Base-by-base conservation (phyloP, 2,888 invertebrate genomes). In the Agonopterix arenella region DNA sequence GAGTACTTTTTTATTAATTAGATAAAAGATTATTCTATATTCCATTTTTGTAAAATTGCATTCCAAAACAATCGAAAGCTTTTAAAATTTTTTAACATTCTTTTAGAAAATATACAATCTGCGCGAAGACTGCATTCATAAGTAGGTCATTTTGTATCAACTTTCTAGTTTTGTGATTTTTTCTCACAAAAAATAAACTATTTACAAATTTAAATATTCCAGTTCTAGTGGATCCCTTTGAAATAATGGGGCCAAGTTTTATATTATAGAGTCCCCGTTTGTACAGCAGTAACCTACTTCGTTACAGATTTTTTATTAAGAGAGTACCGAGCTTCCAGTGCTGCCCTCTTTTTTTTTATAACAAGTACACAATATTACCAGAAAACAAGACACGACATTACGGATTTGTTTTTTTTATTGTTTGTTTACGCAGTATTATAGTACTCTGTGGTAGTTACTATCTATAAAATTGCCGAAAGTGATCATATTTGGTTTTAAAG, bases 231-330 rank as follows among this genome's bases (percentile, higher is more conserved):
- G 82, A 82, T 79, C 84, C 88, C 85, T 28, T 28, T 28, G 28
- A 28, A 28, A 28, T 84, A 71, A 66, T 71, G 89, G 89, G 89
- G 85, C 88, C 86, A 88, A 86, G 57, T 76, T 84, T 84, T 80
- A 77, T 76, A 83, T 76, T 68, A 76, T 68, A 69, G 76, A 73
- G 58, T 62, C 65, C 60, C 60, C 57, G 58, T 60, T 55, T 62
- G 45, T 61, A 59, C 53, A 66, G 56, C 62, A 63, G 57, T 61
- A 52, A 56, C 57, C 56, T 51, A 45, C 62, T 69, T 62, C 57
- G 55, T 64, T 64, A 58, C 56, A 54, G 53, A 5, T 7, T 56
- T n/a, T 57, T 52, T 49, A 46, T 59, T 51, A 51, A 57, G 58
- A 28, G 28, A 5, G 28, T 7, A 28, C 28, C 7, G 28, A 28